A percentile compares a stretch with the other conserved stretches of the same genome.
Evolutionary conservation across 2,797 vertebrate genomes (phyloP).

Genomic region (Otolemur crassicaudatus): DNA sequence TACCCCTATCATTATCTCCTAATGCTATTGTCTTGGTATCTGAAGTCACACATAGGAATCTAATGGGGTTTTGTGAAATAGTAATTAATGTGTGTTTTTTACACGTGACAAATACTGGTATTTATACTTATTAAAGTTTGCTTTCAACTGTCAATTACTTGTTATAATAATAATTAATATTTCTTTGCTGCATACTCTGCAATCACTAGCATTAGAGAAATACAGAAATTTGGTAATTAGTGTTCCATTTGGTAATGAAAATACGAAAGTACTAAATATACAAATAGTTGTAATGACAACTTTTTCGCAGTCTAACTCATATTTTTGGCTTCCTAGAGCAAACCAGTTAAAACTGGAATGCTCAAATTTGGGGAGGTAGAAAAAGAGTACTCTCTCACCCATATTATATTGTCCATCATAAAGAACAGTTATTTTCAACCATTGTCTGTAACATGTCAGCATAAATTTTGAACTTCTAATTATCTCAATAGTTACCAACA

Average conservation of each 20-base stretch:
- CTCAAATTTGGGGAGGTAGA: neutral
- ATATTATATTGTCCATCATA: neutral
- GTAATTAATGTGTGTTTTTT: constrained; percentile 51
- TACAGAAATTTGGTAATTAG: constrained; percentile 66
- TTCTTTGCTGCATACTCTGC: constrained; percentile 26
- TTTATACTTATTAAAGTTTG: constrained; percentile 62
- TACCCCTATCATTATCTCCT: neutral
- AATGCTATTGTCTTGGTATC: constrained; percentile 1
- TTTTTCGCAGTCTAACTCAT: constrained; percentile 61
- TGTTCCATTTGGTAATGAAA: constrained; percentile 70
- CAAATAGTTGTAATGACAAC: constrained; percentile 53
- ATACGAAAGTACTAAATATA: constrained; percentile 62
- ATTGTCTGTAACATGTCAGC: neutral
- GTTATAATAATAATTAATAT: constrained; percentile 72
- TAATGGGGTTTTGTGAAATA: constrained; percentile 57
- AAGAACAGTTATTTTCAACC: neutral
- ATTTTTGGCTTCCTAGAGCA: constrained; percentile 6
- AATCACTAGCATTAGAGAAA: constrained; percentile 62
- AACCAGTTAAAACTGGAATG: constrained; percentile 41
- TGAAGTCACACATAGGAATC: neutral
- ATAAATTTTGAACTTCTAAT: constrained; percentile 48
- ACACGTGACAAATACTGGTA: constrained; percentile 59
- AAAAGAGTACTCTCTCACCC: neutral
- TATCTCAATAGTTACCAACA: constrained; percentile 24
- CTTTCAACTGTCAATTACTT: constrained; percentile 73